A percentile compares a stretch with the other conserved stretches of the same genome.
Conservation (phyloP, 2,797 vertebrate species). For the Platyrinchus mystaceus region DNA sequence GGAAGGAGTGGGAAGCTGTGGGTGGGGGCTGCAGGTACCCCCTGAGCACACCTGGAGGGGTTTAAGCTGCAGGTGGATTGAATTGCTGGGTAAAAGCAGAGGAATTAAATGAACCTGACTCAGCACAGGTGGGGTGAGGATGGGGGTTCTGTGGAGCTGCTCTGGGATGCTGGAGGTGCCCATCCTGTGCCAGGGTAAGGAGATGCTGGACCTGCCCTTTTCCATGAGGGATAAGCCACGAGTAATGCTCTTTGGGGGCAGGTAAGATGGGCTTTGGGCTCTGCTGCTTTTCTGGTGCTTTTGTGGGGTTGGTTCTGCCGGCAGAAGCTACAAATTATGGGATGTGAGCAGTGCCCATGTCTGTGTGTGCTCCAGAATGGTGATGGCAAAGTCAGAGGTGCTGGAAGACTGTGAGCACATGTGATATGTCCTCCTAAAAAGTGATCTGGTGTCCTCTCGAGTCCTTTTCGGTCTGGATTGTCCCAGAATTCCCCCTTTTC, state of each 20-base stretch:
- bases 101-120: background rate
- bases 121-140: rapidly evolving
- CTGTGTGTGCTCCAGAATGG: rapidly evolving
- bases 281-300: background rate
- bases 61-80: background rate
- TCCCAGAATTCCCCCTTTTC: rapidly evolving
- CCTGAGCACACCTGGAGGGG: background rate
- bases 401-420: rapidly evolving
- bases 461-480: background rate
- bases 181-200: background rate
- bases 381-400: background rate
- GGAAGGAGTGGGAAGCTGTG: rapidly evolving
- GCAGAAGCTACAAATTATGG: rapidly evolving
- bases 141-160: rapidly evolving
- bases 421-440: rapidly evolving
- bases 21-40: background rate
- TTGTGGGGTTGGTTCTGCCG: background rate
- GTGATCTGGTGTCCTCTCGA: rapidly evolving
- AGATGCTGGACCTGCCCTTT: background rate
- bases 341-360: background rate
- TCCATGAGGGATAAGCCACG: rapidly evolving
- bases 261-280: background rate
- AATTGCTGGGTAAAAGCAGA: background rate
- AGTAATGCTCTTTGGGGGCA: rapidly evolving
- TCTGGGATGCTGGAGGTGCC: rapidly evolving